Evolutionary conservation across 2,888 invertebrate species (phyloP).

Genomic region (Aleiodes alternator): DNA sequence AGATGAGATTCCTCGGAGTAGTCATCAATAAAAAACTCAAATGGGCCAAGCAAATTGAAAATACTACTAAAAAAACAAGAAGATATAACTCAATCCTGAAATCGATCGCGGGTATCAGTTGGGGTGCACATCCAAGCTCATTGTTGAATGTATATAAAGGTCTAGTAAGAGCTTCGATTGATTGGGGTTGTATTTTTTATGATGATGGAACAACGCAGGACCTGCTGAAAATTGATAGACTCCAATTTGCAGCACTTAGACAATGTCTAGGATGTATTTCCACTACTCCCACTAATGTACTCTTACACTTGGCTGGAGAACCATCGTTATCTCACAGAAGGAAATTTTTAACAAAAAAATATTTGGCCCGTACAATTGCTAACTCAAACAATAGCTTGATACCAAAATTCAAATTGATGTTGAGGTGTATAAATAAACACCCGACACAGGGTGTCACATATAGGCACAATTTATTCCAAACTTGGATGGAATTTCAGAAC

Average conservation of each 20-base stretch:
- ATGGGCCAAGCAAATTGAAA: not conserved
- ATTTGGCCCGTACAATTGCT: not conserved
- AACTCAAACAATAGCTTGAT: constrained; percentile 23
- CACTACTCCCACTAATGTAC: constrained; percentile 36
- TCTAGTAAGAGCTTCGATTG: not conserved
- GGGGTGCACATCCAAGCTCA: not conserved
- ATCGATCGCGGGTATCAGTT: not conserved
- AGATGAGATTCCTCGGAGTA: not conserved
- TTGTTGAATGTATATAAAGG: not conserved
- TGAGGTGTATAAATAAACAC: not conserved
- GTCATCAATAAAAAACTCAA: not conserved
- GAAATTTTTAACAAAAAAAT: constrained; percentile 34
- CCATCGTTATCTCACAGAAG: not conserved
- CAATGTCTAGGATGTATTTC: constrained; percentile 13
- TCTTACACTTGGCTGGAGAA: constrained; percentile 19
- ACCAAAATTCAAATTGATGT: constrained; percentile 14
- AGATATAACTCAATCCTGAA: not conserved
- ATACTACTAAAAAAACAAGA: not conserved
- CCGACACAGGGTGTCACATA: not conserved
- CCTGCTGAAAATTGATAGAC: constrained; percentile 26
- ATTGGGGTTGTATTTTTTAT: not conserved
- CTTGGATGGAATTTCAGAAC: not conserved
- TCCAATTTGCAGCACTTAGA: constrained; percentile 33
- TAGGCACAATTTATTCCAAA: not conserved
- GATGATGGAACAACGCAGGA: not conserved